Evolutionary conservation across 2,797 vertebrate species (phyloP), one percentile per base, ranked within the genome.

Genomic region (Anguilla pacifica): DNA sequence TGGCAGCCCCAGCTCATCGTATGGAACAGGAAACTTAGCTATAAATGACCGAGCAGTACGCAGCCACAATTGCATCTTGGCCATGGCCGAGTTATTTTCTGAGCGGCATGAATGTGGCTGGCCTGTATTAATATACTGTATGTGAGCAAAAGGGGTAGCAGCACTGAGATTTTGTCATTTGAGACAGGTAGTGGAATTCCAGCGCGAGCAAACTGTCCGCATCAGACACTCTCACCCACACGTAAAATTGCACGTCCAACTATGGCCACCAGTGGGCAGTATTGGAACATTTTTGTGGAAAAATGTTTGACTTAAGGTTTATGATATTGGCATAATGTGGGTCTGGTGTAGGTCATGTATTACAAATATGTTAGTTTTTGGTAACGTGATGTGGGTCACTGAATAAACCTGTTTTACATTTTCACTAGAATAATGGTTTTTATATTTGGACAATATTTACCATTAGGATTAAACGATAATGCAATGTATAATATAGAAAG

Each of bases 211-310:
- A 53, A 53, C 53, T 9, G 53, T 53, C 53, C 7, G 72, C 49
- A 53, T 15, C 39, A 28, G 1, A 86, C n/a, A 31, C 19, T 64
- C 43, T 46, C 7, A 43, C 39, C 15, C 10, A 25, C 59, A 22
- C 49, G 2, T 11, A n/a, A 19, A 28, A 22, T n/a, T 89, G 90
- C 91, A 93, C 88, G 94, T 90, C 82, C 0, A 0, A 0, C 4
- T 6, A 1, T 0, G 55, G 74, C 94, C 95, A 95, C 93, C 87
- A 90, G 94, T 88, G 0, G 3, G 93, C 10, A 91, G 93, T 91
- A 89, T 93, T 82, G 43, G 91, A 92, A 91, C 91, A 95, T n/a
- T 67, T 67, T 67, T 67, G 7, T 7, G 0, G n/a, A n/a, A 28
- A 9, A 67, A n/a, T n/a, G 64, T n/a, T 25, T 7, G 25, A 9